Conservation (phyloP, 2,113 vertebrate genomes). For the Prionailurus viverrinus region DNA sequence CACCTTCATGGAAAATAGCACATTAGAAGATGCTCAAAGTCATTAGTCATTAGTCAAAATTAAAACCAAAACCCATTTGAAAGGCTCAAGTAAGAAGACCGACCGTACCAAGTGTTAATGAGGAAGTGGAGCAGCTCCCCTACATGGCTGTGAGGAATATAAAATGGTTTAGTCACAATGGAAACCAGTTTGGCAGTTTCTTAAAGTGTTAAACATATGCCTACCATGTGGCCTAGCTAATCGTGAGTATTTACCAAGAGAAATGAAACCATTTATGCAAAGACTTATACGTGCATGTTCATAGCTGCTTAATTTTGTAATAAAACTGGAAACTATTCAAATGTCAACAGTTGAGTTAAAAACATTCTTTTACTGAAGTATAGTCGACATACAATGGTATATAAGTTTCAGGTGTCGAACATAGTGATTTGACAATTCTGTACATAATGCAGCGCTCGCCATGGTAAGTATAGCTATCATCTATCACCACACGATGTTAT, state of each 20-base stretch:
- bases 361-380: neutral
- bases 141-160: neutral
- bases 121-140: neutral
- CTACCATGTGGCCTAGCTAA: neutral
- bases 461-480: neutral
- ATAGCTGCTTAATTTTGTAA: conserved; percentile 3
- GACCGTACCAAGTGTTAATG: neutral
- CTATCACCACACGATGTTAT: neutral
- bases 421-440: neutral
- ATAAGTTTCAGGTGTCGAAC: neutral
- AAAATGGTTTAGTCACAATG: neutral
- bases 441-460: neutral
- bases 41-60: neutral
- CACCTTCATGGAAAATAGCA: conserved; percentile 17
- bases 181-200: conserved; percentile 19
- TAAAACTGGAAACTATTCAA: neutral
- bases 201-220: neutral
- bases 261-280: neutral
- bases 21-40: neutral
- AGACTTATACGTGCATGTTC: neutral
- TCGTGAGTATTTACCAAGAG: neutral
- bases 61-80: conserved; percentile 13
- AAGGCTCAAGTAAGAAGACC: neutral
- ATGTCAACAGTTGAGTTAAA: neutral
- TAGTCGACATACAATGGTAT: neutral